Base-by-base conservation (phyloP, 2,797 vertebrate genomes). In the Adelosebastes latens region DNA sequence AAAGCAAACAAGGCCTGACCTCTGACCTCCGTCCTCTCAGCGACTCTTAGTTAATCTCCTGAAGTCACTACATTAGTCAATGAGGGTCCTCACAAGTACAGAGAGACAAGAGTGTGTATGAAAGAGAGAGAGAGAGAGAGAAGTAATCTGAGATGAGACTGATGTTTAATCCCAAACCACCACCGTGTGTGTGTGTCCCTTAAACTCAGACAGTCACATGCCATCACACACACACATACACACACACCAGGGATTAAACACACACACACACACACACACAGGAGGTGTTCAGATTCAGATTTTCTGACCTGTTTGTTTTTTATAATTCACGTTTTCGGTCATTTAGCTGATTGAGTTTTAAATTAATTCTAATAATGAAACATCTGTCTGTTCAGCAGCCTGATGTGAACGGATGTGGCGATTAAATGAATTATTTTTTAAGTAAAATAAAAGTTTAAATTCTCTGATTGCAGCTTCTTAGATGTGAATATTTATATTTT, bases 71-170 rank as follows among this genome's bases (percentile, higher is more conserved):
- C 36, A 39, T 14, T 39, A 39, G 36, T 39, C 46, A 52, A 16
- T 16, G 39, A 42, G 46, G 18, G 46, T 52, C 46, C 46, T n/a
- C 46, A 52, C 3, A n/a, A 52, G 46, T 52, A 52, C 9, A 9
- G 46, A 52, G 13, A 52, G 46, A 52, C 46, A 52, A 52, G 7
- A 20, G 69, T 75, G 66, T 56, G 39, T 68, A 31, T 20, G 27
- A 13, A 24, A 39, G 18, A 70, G 59, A 62, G 76, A 29, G 14
- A 56, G 8, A 49, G 36, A 39, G 36, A 63, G 24, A 75, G 39
- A 22, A 12, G 29, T 93, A 90, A 92, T 93, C 90, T 86, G 77
- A 77, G 87, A 90, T 74, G 87, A 92, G 85, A 87, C 79, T 74
- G 85, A 75, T 83, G 88, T 92, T 89, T 91, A 92, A 92, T 91